Conservation (phyloP, 1,140 invertebrate genomes). For the Drosophila mayri region DNA sequence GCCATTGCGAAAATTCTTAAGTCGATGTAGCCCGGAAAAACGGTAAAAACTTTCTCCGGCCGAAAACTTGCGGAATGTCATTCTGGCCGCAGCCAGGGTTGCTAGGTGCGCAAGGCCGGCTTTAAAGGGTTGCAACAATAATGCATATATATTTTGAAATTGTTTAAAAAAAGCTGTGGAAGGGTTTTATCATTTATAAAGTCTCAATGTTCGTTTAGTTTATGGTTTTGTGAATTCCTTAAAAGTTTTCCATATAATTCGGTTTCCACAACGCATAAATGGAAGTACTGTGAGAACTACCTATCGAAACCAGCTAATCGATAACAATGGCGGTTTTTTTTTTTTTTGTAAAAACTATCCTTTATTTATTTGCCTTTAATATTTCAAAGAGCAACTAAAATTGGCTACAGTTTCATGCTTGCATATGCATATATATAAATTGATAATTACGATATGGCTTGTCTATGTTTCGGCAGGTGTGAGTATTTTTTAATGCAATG, state of each 20-base stretch:
- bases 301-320: not conserved
- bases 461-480: constrained; percentile 47
- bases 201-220: too few species aligned
- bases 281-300: too few species aligned
- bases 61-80: constrained; percentile 34
- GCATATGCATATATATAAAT: constrained; percentile 34
- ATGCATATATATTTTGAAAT: too few species aligned
- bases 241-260: too few species aligned
- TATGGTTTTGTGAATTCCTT: too few species aligned
- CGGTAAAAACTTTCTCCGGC: constrained; percentile 31
- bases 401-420: constrained; percentile 29
- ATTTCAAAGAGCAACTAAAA: constrained; percentile 37
- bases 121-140: constrained; percentile 1
- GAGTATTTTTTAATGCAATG: constrained; percentile 37
- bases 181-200: too few species aligned
- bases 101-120: not conserved
- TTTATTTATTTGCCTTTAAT: constrained; percentile 37
- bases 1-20: constrained; percentile 41
- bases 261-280: too few species aligned
- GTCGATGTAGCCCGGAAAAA: constrained; percentile 14
- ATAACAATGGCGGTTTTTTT: constrained; percentile 1
- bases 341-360: constrained; percentile 29
- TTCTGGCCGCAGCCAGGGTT: constrained; percentile 7
- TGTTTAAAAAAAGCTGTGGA: too few species aligned
- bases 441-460: constrained; percentile 48